Evolutionary conservation across 2,888 invertebrate species (phyloP).

Genomic region (Caenorhabditis virilis): DNA sequence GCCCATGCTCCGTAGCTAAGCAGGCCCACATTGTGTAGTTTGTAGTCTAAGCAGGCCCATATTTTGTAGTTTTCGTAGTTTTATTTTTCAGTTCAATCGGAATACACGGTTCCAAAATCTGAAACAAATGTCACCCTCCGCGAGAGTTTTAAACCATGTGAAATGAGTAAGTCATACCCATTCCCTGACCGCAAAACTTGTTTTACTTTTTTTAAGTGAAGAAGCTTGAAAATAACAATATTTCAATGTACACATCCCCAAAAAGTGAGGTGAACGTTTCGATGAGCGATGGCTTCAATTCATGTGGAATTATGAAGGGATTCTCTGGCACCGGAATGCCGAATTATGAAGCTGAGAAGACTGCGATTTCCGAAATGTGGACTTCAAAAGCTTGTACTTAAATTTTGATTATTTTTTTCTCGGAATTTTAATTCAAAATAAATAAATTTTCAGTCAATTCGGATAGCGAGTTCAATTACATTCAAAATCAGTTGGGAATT

Average conservation of each 20-base stretch:
- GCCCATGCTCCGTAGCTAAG: too few species aligned
- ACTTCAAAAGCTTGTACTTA: neutral
- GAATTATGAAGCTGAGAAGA: constrained; percentile 7
- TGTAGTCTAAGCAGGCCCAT: too few species aligned
- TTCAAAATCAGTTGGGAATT: constrained; percentile 19
- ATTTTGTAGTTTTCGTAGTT: too few species aligned
- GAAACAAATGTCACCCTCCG: constrained; percentile 22
- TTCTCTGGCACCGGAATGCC: too few species aligned
- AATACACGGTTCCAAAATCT: too few species aligned
- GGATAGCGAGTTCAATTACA: constrained; percentile 4
- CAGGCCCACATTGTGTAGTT: too few species aligned
- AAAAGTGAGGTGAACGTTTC: too few species aligned
- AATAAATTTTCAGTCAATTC: neutral
- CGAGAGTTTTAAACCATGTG: constrained; percentile 17
- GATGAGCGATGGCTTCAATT: neutral
- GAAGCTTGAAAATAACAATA: too few species aligned
- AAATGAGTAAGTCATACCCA: neutral
- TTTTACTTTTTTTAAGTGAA: neutral
- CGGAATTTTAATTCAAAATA: too few species aligned
- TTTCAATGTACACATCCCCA: too few species aligned
- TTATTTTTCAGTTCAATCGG: too few species aligned
- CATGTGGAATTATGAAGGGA: neutral
- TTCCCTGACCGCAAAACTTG: neutral
- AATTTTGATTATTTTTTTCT: too few species aligned
- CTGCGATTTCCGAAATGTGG: neutral